These are phyloP conservation scores for Rhea pennata DNA, from an alignment of 2,113 vertebrate species.

Conservation along the genomic window DNA sequence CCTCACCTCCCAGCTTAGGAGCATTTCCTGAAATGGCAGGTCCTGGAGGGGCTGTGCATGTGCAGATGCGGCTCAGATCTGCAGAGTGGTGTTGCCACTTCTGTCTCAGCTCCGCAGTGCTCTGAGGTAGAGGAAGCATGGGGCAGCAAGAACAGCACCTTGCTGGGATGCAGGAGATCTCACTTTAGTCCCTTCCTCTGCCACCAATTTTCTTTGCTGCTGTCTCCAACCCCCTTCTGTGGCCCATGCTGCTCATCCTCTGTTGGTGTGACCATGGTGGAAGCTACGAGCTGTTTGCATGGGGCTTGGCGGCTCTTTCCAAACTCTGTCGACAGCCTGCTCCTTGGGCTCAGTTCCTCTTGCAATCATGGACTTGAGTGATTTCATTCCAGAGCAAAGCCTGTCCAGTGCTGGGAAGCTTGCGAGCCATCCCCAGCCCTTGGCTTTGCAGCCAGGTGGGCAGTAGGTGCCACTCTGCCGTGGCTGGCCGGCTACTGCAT, in stretches of 20 bases:
- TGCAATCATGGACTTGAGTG: not conserved
- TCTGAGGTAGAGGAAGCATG: not conserved
- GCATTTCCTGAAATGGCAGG: not conserved
- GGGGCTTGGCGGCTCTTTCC: not conserved
- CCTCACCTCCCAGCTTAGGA: not conserved
- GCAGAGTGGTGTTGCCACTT: not conserved
- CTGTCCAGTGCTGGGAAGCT: not conserved
- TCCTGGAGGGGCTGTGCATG: too few relatives aligned
- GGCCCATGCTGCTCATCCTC: not conserved
- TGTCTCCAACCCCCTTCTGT: not conserved
- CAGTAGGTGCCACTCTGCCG: too few relatives aligned
- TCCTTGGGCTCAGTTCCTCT: not conserved
- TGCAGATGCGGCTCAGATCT: too few relatives aligned
- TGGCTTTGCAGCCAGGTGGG: not conserved
- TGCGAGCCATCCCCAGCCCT: too few relatives aligned
- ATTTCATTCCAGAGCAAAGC: not conserved
- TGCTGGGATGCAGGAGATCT: not conserved
- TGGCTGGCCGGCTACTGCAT: too few relatives aligned
- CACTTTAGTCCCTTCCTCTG: not conserved
- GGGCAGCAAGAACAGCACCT: not conserved
- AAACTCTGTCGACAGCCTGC: too few relatives aligned
- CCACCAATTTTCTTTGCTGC: not conserved
- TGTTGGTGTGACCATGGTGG: too few relatives aligned
- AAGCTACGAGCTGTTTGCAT: too few relatives aligned
- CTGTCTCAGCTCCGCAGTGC: not conserved